A percentile compares a stretch with the other conserved stretches of the same genome.
These are phyloP conservation scores for Solen grandis DNA, from an alignment of 1,140 invertebrate species.

Conservation along the genomic window DNA sequence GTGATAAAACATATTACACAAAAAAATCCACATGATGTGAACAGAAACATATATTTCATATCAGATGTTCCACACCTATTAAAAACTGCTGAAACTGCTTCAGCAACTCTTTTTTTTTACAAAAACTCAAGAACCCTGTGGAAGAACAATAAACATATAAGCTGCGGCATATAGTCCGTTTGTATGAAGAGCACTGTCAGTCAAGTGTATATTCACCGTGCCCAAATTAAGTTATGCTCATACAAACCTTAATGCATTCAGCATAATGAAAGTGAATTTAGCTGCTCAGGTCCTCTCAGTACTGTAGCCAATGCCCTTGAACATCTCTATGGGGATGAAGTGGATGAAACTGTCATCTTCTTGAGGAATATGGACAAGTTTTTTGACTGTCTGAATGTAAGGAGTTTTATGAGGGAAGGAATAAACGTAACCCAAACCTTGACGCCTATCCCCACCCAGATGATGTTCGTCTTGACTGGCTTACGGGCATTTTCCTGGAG, in stretches of 20 bases:
- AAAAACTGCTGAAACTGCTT: slow-evolving; percentile 50
- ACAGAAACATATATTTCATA: slow-evolving; percentile 42
- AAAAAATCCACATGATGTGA: slow-evolving; percentile 13
- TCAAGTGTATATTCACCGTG: background rate
- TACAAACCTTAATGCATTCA: too few relatives aligned
- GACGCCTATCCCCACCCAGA: slow-evolving; percentile 5
- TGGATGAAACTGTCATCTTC: slow-evolving; percentile 51
- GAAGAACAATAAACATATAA: slow-evolving; percentile 57
- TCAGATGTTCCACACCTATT: slow-evolving; percentile 57
- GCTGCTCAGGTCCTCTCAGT: slow-evolving; percentile 49
- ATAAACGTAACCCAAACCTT: slow-evolving; percentile 49
- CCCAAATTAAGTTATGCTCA: slow-evolving; percentile 25
- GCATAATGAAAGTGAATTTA: slow-evolving; percentile 33
- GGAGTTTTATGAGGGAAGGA: slow-evolving; percentile 51
- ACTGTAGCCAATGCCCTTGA: slow-evolving; percentile 52
- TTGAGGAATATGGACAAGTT: slow-evolving; percentile 59
- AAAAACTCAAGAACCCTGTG: slow-evolving; percentile 53
- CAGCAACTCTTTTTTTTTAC: slow-evolving; percentile 29
- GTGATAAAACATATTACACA: slow-evolving; percentile 32
- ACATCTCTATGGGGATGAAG: background rate
- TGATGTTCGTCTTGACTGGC: background rate
- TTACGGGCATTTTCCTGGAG: background rate
- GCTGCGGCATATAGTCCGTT: slow-evolving; percentile 49
- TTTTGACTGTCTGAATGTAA: slow-evolving; percentile 63
- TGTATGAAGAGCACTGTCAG: slow-evolving; percentile 57